A percentile compares a stretch with the other conserved stretches of the same genome.
Evolutionary conservation across 2,888 invertebrate genomes (phyloP).

Genomic region (Dioctria rufipes): DNA sequence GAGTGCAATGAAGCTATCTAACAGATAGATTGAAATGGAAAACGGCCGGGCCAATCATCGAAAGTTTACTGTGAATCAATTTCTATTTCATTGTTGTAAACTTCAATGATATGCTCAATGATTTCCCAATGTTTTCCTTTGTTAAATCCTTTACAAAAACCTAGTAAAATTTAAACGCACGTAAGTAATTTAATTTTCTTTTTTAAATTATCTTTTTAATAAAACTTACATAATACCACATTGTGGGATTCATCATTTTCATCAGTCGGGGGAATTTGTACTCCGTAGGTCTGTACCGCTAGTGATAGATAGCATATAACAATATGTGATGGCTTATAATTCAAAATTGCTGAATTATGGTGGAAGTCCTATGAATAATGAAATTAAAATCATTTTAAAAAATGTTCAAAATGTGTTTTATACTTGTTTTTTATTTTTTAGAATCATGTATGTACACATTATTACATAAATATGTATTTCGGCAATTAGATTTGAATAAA

Average conservation of each 20-base stretch:
- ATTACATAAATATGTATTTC: too few species aligned
- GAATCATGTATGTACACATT: too few species aligned
- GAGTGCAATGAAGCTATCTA: too few species aligned
- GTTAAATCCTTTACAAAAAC: constrained; percentile 86
- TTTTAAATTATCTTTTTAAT: too few species aligned
- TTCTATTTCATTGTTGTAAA: constrained; percentile 84
- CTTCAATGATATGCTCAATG: constrained; percentile 88
- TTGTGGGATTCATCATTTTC: constrained; percentile 81
- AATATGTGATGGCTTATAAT: constrained; percentile 87
- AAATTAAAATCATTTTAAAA: too few species aligned
- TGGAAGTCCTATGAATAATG: constrained; percentile 87
- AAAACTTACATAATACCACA: constrained; percentile 89
- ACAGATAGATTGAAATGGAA: too few species aligned
- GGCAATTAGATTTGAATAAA: too few species aligned
- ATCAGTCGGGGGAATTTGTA: constrained; percentile 86
- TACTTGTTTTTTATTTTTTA: too few species aligned
- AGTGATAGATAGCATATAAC: constrained; percentile 91
- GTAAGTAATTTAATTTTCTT: background rate
- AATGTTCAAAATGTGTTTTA: too few species aligned
- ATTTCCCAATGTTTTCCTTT: constrained; percentile 91
- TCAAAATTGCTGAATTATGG: constrained; percentile 84
- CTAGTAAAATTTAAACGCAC: constrained; percentile 67
- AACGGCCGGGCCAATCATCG: too few species aligned
- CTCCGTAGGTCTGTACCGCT: constrained; percentile 86
- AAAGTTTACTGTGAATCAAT: constrained; percentile 61